Conservation (phyloP, 2,113 vertebrate species). For the Varanus komodoensis region DNA sequence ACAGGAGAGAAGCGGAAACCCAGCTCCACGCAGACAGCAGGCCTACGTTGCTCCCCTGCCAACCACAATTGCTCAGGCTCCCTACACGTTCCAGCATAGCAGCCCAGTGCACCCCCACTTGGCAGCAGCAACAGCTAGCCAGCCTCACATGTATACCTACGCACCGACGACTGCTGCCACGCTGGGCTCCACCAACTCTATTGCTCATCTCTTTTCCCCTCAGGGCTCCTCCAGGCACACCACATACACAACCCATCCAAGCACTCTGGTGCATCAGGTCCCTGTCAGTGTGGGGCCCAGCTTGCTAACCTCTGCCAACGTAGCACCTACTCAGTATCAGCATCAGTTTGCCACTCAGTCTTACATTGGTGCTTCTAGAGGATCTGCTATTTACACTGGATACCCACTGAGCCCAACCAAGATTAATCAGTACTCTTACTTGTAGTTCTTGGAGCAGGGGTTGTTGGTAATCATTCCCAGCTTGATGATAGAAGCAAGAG, state of each 20-base stretch:
- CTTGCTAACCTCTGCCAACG: slow-evolving; percentile 82
- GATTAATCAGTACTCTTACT: slow-evolving; percentile 94
- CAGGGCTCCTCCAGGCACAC: slow-evolving; percentile 84
- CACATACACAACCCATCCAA: slow-evolving; percentile 83
- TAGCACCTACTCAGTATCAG: slow-evolving; percentile 87
- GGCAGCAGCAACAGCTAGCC: slow-evolving; percentile 84
- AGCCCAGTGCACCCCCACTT: slow-evolving; percentile 87
- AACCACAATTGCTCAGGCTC: slow-evolving; percentile 85
- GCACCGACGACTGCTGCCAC: slow-evolving; percentile 90
- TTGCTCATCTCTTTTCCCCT: slow-evolving; percentile 90
- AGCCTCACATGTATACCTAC: slow-evolving; percentile 93
- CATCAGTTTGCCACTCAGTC: slow-evolving; percentile 86
- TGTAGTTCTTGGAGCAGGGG: slow-evolving; percentile 76
- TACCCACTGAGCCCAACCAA: slow-evolving; percentile 90
- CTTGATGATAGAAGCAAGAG: slow-evolving; percentile 28
- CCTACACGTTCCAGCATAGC: slow-evolving; percentile 91
- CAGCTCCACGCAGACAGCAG: slow-evolving; percentile 87
- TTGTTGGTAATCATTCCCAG: slow-evolving; percentile 8
- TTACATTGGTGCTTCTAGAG: slow-evolving; percentile 84
- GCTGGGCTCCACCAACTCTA: slow-evolving; percentile 92
- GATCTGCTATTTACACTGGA: slow-evolving; percentile 86
- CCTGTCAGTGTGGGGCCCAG: slow-evolving; percentile 87
- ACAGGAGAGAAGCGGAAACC: slow-evolving; percentile 83
- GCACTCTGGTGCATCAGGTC: slow-evolving; percentile 91
- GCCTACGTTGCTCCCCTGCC: slow-evolving; percentile 87